phyloP scores from a whole-genome alignment of 2,113 vertebrate genomes.

The Machaerirhynchus nigripectus region DNA sequence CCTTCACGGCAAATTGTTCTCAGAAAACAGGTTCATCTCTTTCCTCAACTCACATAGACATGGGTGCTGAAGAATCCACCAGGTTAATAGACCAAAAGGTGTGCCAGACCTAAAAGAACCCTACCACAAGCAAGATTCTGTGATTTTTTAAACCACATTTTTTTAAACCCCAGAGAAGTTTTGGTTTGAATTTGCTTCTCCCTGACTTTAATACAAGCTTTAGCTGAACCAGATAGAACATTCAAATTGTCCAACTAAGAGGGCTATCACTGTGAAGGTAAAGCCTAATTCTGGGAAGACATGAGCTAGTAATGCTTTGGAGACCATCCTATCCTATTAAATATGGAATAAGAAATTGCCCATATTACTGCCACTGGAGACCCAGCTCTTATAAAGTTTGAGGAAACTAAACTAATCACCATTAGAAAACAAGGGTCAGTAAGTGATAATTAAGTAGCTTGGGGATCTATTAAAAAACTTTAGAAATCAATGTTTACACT shows the following conservation, averaged over 20 bases:
- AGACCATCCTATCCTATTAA: background rate
- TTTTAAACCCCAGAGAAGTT: background rate
- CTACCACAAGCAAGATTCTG: background rate
- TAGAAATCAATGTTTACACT: constrained; percentile 60
- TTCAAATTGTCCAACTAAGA: background rate
- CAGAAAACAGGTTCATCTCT: background rate
- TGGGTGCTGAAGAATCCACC: background rate
- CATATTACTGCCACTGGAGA: constrained; percentile 18
- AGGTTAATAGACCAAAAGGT: background rate
- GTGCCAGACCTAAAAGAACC: background rate
- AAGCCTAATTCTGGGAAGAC: background rate
- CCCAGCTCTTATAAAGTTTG: constrained; percentile 25
- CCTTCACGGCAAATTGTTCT: background rate
- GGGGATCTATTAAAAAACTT: constrained; percentile 69
- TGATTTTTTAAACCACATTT: background rate
- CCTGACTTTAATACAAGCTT: background rate
- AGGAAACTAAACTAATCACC: constrained; percentile 48
- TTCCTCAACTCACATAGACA: background rate
- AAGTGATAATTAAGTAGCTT: constrained; percentile 70
- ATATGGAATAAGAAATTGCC: constrained; percentile 27
- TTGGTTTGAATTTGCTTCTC: background rate
- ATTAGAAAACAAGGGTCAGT: constrained; percentile 65
- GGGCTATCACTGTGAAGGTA: background rate
- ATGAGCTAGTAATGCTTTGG: background rate
- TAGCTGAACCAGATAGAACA: background rate